A percentile compares a stretch with the other conserved stretches of the same genome.
These are phyloP conservation scores for Chromis chromis DNA, from an alignment of 2,797 vertebrate species.

Conservation along the genomic window DNA sequence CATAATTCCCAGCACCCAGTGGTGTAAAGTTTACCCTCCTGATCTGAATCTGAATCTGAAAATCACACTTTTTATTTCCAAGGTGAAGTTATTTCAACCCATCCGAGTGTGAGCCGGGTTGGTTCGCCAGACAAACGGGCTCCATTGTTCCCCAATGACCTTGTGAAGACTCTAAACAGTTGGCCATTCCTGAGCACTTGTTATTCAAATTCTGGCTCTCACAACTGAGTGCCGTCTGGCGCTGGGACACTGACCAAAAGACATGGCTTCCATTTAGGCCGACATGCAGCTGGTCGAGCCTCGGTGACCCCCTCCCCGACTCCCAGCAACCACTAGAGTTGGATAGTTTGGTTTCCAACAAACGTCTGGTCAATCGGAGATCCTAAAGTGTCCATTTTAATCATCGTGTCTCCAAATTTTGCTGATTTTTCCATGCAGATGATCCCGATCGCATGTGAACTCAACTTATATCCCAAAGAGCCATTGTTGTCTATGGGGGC, in stretches of 20 bases:
- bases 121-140: slow-evolving; percentile 55
- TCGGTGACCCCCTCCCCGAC: slow-evolving; percentile 25
- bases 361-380: slow-evolving; percentile 6
- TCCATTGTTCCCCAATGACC: slow-evolving; percentile 72
- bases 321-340: slow-evolving; percentile 14
- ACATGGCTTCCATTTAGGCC: slow-evolving; percentile 64
- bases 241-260: slow-evolving; percentile 66
- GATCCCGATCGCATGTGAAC: too few relatives aligned
- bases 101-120: slow-evolving; percentile 34
- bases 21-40: not conserved
- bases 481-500: too few relatives aligned
- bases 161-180: slow-evolving; percentile 76
- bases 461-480: too few relatives aligned
- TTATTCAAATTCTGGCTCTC: slow-evolving; percentile 81
- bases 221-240: slow-evolving; percentile 65
- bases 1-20: not conserved
- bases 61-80: slow-evolving; percentile 15
- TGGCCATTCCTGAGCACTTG: slow-evolving; percentile 78
- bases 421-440: too few relatives aligned
- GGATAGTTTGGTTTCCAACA: slow-evolving; percentile 6
- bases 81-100: slow-evolving; percentile 40
- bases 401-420: too few relatives aligned
- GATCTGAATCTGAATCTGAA: not conserved
- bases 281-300: slow-evolving; percentile 73
- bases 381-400: not conserved